Evolutionary conservation across 2,888 invertebrate genomes (phyloP).

Genomic region (Cantharis flavilabris): DNA sequence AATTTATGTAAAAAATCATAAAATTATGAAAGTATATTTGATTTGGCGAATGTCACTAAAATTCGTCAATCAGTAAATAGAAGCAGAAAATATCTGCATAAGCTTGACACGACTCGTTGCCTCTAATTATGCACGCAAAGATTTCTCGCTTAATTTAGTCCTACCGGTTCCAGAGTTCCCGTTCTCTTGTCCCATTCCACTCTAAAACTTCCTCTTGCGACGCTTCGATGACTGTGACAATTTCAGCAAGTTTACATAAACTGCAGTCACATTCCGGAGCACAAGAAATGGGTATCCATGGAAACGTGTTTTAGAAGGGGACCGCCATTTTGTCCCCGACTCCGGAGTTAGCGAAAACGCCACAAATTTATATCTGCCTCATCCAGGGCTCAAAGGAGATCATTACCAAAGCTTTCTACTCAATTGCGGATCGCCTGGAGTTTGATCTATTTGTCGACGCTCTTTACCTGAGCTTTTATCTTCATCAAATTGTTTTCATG

Average conservation of each 20-base stretch:
- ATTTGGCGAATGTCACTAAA: slow-evolving; percentile 10
- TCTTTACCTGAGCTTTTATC: slow-evolving; percentile 41
- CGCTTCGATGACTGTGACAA: slow-evolving; percentile 40
- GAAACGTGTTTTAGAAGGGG: slow-evolving; percentile 47
- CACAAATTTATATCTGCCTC: slow-evolving; percentile 60
- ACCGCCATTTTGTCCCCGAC: slow-evolving; percentile 54
- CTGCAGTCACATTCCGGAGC: slow-evolving; percentile 43
- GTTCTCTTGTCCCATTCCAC: slow-evolving; percentile 41
- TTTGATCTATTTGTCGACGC: slow-evolving; percentile 58
- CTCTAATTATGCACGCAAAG: slow-evolving; percentile 58
- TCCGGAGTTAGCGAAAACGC: slow-evolving; percentile 56
- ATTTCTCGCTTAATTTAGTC: slow-evolving; percentile 57
- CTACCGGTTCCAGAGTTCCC: slow-evolving; percentile 50
- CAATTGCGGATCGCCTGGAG: slow-evolving; percentile 58
- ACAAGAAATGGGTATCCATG: slow-evolving; percentile 54
- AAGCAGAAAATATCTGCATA: slow-evolving; percentile 37
- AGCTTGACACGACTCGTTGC: slow-evolving; percentile 55
- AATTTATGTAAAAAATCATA: background rate
- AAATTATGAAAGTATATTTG: background rate
- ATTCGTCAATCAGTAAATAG: slow-evolving; percentile 31
- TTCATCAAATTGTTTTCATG: slow-evolving; percentile 38
- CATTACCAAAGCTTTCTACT: slow-evolving; percentile 60
- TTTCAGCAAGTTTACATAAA: slow-evolving; percentile 39
- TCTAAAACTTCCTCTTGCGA: slow-evolving; percentile 45
- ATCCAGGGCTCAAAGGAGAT: slow-evolving; percentile 58